A percentile compares a stretch with the other conserved stretches of the same genome.
Conservation (phyloP, 2,797 vertebrate genomes). For the Menidia menidia region DNA sequence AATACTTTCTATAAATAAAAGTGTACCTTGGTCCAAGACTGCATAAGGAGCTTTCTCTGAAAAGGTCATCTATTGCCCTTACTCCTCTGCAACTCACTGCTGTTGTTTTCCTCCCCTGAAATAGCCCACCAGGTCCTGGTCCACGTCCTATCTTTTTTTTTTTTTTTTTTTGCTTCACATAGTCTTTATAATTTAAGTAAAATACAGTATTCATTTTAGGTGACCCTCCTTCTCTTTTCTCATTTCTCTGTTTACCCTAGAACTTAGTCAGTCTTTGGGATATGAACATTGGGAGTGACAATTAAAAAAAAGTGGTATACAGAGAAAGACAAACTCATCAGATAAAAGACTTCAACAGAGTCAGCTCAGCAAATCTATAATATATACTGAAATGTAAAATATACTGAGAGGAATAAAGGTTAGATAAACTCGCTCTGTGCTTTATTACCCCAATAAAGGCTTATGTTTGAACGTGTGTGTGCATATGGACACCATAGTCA, state of each 20-base stretch:
- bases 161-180: conserved; percentile 39
- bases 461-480: conserved; percentile 34
- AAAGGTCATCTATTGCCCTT: conserved; percentile 82
- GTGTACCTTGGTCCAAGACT: conserved; percentile 79
- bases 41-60: conserved; percentile 71
- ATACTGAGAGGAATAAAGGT: conserved; percentile 40
- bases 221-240: conserved; percentile 42
- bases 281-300: conserved; percentile 19
- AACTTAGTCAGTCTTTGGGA: conserved; percentile 47
- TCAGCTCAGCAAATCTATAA: not conserved
- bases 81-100: conserved; percentile 44
- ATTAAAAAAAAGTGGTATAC: not conserved
- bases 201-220: conserved; percentile 43
- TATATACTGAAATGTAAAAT: not conserved
- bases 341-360: not conserved
- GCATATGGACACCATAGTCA: conserved; percentile 41
- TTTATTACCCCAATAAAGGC: conserved; percentile 62
- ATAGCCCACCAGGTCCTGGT: conserved; percentile 25
- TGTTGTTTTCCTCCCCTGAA: conserved; percentile 43
- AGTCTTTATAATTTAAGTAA: conserved; percentile 54
- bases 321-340: not conserved
- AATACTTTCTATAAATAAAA: conserved; percentile 88
- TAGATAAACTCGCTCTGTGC: conserved; percentile 49
- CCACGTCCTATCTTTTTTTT: conserved; percentile 10
- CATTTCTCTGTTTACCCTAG: conserved; percentile 39